Evolutionary conservation across 2,888 invertebrate species (phyloP).

Genomic region (Pollenia labialis): DNA sequence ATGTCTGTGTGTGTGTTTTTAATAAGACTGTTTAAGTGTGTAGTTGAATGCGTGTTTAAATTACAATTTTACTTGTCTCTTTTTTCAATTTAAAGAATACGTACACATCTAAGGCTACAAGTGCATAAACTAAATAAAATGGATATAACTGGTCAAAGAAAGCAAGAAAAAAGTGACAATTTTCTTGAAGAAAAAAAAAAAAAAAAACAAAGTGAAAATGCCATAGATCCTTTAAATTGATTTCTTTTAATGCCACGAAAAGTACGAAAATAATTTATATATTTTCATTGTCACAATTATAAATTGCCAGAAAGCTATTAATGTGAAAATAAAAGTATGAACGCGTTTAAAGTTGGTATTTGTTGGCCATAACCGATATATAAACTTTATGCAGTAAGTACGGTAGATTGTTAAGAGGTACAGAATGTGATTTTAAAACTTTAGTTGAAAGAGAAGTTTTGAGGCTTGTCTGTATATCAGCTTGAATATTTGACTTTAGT

Average conservation of each 20-base stretch:
- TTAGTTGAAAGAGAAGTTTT: no score
- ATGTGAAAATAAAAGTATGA: conserved; percentile 28
- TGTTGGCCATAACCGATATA: no score
- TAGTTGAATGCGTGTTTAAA: conserved; percentile 38
- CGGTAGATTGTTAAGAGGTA: no score
- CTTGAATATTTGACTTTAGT: no score
- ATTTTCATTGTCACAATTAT: conserved; percentile 18
- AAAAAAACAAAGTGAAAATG: conserved; percentile 20
- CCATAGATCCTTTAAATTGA: conserved; percentile 56
- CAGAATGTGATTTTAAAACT: no score
- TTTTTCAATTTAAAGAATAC: conserved; percentile 57
- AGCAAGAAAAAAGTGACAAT: not conserved
- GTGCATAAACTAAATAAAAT: not conserved
- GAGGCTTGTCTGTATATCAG: no score
- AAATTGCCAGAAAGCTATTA: conserved; percentile 20
- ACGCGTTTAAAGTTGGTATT: not conserved
- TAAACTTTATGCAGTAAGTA: no score
- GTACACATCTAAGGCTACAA: conserved; percentile 14
- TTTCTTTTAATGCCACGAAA: conserved; percentile 49
- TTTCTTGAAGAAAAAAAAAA: not conserved
- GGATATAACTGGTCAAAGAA: not conserved
- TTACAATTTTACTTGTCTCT: conserved; percentile 58
- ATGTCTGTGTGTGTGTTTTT: not conserved
- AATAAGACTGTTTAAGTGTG: not conserved
- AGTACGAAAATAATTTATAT: conserved; percentile 32